Evolutionary conservation across 1,140 invertebrate genomes (phyloP), one percentile per base, ranked within the genome.

Genomic region (Pinna nobilis): DNA sequence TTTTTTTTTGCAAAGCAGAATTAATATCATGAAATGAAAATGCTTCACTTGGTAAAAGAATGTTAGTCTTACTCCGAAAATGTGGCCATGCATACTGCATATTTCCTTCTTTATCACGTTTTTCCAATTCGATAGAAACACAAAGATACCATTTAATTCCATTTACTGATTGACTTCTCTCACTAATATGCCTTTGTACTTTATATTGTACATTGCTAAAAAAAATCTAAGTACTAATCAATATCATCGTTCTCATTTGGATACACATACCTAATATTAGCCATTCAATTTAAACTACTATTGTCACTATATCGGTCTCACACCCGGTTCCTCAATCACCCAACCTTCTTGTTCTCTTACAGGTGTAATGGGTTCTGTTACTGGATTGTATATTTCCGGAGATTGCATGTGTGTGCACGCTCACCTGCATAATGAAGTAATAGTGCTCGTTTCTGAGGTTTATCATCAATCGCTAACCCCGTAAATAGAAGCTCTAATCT

Each of bases 81-180:
- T 57, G 30, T 18, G 53, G 23, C 53, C 18, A 18, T 20, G 53
- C 30, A 7, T 23, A 15, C 23, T 57, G n/a, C 13, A 35, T 39
- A 23, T 61, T 28, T 20, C 59, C 59, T 35, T n/a, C 13, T 18
- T 20, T 39, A 9, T 13, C 13, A 18, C 41, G 33, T 18, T 9
- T 37, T 20, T n/a, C 37, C 37, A 33, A 41, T 61, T 41, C 33
- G 15, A 61, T 37, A 18, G 37, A 37, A 39, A 61, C 33, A 15
- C n/a, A 23, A 11, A 61, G n/a, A 61, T 44, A 61, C 59, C 59
- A 61, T 61, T 61, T 61, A 23, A 61, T 61, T 23, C 28, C 18
- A 23, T 41, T n/a, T 11, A 61, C 13, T 39, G 23, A 6, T n/a
- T 37, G 20, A 61, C 59, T 39, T 20, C 32, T 18, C 20, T 61